Percentiles rank a stretch among this genome's conserved stretches.
Evolutionary conservation across 2,888 invertebrate genomes (phyloP).

Genomic region (Pardosa pseudoannulata): DNA sequence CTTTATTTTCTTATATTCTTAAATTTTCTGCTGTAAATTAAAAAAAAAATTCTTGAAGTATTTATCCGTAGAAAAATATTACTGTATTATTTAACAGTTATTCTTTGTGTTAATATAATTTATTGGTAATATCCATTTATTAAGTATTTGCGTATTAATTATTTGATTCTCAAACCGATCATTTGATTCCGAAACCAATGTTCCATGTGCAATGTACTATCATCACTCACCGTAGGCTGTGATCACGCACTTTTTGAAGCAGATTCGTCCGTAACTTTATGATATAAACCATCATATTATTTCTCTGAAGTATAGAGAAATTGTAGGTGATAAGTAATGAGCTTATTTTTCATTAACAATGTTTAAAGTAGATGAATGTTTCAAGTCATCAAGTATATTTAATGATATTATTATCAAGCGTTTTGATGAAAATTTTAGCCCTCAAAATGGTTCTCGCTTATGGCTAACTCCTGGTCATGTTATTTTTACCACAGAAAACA

Average conservation of each 20-base stretch:
- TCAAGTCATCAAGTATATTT: constrained; percentile 54
- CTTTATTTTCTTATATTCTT: no score
- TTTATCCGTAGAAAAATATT: no score
- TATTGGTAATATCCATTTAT: no score
- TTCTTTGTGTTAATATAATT: no score
- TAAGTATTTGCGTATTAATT: no score
- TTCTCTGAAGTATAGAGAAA: neutral
- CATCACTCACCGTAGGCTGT: neutral
- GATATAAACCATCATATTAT: neutral
- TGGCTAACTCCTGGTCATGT: constrained; percentile 66
- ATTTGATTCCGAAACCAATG: no score
- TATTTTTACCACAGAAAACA: constrained; percentile 45
- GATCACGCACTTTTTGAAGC: neutral
- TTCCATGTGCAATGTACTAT: no score
- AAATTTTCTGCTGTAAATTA: no score
- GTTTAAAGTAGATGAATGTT: constrained; percentile 62
- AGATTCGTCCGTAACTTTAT: neutral
- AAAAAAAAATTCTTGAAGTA: no score
- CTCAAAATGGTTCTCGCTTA: constrained; percentile 43
- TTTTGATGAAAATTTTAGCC: constrained; percentile 56
- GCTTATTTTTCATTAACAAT: constrained; percentile 24
- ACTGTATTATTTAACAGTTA: no score
- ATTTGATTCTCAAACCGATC: no score
- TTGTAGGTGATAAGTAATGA: no score
- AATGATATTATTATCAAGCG: constrained; percentile 61